A percentile compares a stretch with the other conserved stretches of the same genome.
These are phyloP conservation scores for Raja brachyura DNA, from an alignment of 2,113 vertebrate species.

Conservation along the genomic window DNA sequence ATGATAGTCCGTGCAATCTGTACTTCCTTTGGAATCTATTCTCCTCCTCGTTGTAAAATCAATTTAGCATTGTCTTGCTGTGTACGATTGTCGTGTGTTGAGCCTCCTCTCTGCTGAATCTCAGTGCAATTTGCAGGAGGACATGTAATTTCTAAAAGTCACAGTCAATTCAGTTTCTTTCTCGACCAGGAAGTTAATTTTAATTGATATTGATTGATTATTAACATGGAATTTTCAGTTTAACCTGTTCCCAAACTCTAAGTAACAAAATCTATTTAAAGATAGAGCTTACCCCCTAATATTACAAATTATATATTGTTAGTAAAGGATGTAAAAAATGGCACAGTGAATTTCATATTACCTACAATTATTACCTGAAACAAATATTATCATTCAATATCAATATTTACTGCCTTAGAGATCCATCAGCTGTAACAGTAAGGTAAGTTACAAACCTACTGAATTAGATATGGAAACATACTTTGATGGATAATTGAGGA, in stretches of 20 bases:
- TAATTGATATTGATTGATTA: background rate
- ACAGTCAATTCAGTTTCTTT: background rate
- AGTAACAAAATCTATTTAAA: background rate
- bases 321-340: background rate
- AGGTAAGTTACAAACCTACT: background rate
- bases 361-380: conserved; percentile 46
- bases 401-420: conserved; percentile 33
- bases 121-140: background rate
- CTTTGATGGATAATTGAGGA: background rate
- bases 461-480: background rate
- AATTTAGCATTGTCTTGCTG: background rate
- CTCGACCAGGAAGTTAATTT: background rate
- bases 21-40: background rate
- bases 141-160: background rate
- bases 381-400: conserved; percentile 45
- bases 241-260: background rate
- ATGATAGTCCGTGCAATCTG: background rate
- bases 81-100: background rate
- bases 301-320: background rate
- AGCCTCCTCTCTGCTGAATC: background rate
- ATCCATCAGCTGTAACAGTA: conserved; percentile 21
- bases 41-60: background rate
- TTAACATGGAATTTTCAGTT: background rate
- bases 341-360: conserved; percentile 46
- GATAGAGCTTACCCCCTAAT: background rate